Evolutionary conservation across 2,113 vertebrate genomes (phyloP).

Genomic region (Vicugna pacos): DNA sequence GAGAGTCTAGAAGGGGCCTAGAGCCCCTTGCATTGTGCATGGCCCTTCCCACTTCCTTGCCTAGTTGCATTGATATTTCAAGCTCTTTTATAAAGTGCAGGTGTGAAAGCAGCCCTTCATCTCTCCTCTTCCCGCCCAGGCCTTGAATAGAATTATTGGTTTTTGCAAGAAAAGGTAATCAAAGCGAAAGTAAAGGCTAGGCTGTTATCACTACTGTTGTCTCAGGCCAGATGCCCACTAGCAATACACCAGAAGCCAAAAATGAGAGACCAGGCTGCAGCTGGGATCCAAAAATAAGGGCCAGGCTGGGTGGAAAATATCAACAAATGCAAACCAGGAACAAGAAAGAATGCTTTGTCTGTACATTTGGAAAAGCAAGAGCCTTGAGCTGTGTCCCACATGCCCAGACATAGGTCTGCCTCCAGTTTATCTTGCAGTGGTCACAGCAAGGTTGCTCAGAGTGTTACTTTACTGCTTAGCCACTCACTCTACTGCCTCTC

Average conservation of each 20-base stretch:
- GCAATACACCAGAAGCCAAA: conserved; percentile 65
- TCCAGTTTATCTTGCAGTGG: neutral
- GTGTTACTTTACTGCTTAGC: neutral
- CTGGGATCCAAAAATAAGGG: conserved; percentile 72
- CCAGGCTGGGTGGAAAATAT: conserved; percentile 61
- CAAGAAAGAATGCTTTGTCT: neutral
- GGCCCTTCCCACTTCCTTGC: neutral
- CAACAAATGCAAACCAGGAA: conserved; percentile 53
- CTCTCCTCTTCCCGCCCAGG: neutral
- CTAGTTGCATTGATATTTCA: neutral
- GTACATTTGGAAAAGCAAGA: neutral
- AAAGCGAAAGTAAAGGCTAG: conserved; percentile 40
- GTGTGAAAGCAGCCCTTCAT: conserved; percentile 7
- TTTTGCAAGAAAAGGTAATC: conserved; percentile 52
- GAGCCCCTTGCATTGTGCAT: neutral
- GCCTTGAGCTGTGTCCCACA: neutral
- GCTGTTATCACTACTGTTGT: conserved; percentile 60
- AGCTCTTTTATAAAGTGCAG: conserved; percentile 52
- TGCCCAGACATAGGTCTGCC: neutral
- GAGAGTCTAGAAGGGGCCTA: neutral
- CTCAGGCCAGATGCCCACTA: conserved; percentile 78
- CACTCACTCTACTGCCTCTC: neutral
- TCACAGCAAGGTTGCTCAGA: neutral
- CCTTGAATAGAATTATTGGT: neutral
- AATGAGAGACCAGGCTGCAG: conserved; percentile 63